These are phyloP conservation scores for Helogale parvula DNA, from an alignment of 2,113 vertebrate genomes.

Conservation along the genomic window DNA sequence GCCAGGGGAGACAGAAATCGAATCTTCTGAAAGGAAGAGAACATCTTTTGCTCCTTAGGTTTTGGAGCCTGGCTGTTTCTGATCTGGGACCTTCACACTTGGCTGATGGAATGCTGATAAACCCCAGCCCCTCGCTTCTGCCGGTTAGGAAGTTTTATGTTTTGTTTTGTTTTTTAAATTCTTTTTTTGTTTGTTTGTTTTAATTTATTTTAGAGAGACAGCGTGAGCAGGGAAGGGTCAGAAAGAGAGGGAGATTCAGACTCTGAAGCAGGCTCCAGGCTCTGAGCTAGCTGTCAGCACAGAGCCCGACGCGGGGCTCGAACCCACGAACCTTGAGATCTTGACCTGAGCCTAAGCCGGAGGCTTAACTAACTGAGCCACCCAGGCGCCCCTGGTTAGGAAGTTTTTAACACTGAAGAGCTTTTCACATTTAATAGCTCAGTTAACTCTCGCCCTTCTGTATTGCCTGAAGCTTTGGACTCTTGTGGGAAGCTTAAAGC, in stretches of 20 bases:
- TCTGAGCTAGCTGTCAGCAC: too few relatives aligned
- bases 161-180: too few relatives aligned
- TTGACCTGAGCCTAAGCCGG: too few relatives aligned
- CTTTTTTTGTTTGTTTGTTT: too few relatives aligned
- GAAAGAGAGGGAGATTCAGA: too few relatives aligned
- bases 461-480: conserved; percentile 39
- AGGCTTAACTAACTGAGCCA: too few relatives aligned
- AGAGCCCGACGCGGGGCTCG: too few relatives aligned
- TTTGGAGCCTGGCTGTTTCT: background rate
- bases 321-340: too few relatives aligned
- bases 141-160: conserved; percentile 78
- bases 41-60: background rate
- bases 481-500: background rate
- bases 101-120: conserved; percentile 67
- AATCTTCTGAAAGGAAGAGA: conserved; percentile 35
- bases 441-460: background rate
- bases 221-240: too few relatives aligned
- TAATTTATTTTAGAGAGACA: too few relatives aligned
- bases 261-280: too few relatives aligned
- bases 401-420: conserved; percentile 77
- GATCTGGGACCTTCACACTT: background rate
- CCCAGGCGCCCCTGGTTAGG: conserved; percentile 42
- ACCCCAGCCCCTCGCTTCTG: conserved; percentile 67
- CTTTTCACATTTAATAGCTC: conserved; percentile 75
- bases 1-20: conserved; percentile 6